Base-by-base conservation (phyloP, 2,797 vertebrate genomes). In the Bovichtus diacanthus region DNA sequence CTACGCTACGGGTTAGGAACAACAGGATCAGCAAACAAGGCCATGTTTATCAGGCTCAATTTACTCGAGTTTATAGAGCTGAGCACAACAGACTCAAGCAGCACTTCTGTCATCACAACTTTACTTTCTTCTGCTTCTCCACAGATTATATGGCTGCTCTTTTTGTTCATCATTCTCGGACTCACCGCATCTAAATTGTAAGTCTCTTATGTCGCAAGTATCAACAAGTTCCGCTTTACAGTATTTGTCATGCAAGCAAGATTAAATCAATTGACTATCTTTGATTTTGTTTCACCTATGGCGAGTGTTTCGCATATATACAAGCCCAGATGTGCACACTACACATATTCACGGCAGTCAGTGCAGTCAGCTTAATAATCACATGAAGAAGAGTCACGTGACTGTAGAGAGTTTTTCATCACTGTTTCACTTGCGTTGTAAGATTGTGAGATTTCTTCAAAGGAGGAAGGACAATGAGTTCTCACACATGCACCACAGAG, bases 101-200 rank as follows among this genome's bases (percentile, higher is more conserved):
- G 36, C 41, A 31, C 59, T 53, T 41, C 9, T 41, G n/a, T 67
- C 13, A 10, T 38, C 12, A 69, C 23, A 54, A 46, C 25, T 23
- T 66, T 2, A 38, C 16, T 34, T 51, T 56, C 6, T 34, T 71
- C 76, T 86, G 63, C 54, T 43, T 80, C 70, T 74, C 68, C 75
- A 1, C 92, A 99, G 98, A 91, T 92, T n/a, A n/a, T 97, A 53
- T 99, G 97, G 98, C 94, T 99, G 15, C 53, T 97, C 3, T 95
- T 96, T 87, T 91, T 99, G 70, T 99, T 99, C 64, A 19, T 97
- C 65, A 88, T 97, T 75, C 97, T 99, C 0, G 96, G 95, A 19
- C 94, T 98, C 75, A 92, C 96, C 0, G 98, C 98, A 0, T 97
- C 96, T 3, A 97, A 98, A 53, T 99, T 99, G 98, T 99, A 90